Percentiles rank a stretch among this genome's conserved stretches.
Evolutionary conservation across 2,797 vertebrate species (phyloP).

Genomic region (Coregonus suidteri): DNA sequence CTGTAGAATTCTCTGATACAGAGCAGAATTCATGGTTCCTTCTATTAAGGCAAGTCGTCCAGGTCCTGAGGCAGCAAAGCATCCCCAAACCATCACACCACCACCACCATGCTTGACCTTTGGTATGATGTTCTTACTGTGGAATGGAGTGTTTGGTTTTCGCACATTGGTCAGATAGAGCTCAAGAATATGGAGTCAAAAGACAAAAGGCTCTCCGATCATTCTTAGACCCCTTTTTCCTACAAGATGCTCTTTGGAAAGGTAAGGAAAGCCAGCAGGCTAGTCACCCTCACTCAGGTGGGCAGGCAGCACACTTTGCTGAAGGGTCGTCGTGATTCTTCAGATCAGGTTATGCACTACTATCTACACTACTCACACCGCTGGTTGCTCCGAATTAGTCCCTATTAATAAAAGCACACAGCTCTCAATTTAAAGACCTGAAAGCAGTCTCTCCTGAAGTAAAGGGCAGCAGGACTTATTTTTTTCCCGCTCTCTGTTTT

Average conservation of each 20-base stretch:
- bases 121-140: too few relatives aligned
- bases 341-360: slow-evolving; percentile 54
- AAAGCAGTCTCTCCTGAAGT: neutral
- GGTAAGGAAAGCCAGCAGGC: slow-evolving; percentile 62
- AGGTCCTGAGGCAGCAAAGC: too few relatives aligned
- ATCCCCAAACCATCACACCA: too few relatives aligned
- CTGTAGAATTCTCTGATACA: too few relatives aligned
- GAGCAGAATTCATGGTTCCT: too few relatives aligned
- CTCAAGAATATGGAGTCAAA: slow-evolving; percentile 65
- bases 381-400: slow-evolving; percentile 52
- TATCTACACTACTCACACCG: slow-evolving; percentile 55
- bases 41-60: too few relatives aligned
- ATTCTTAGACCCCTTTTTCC: slow-evolving; percentile 61
- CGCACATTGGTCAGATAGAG: neutral
- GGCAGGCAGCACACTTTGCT: slow-evolving; percentile 61
- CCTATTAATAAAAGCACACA: slow-evolving; percentile 8
- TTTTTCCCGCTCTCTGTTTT: too few relatives aligned
- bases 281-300: slow-evolving; percentile 66
- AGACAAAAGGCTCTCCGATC: slow-evolving; percentile 51
- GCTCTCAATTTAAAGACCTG: neutral
- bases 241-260: slow-evolving; percentile 68
- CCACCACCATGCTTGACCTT: too few relatives aligned
- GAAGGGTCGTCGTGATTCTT: slow-evolving; percentile 70
- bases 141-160: too few relatives aligned
- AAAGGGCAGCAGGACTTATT: neutral